phyloP scores from a whole-genome alignment of 1,140 invertebrate species.

The Diploscapter pachys region DNA sequence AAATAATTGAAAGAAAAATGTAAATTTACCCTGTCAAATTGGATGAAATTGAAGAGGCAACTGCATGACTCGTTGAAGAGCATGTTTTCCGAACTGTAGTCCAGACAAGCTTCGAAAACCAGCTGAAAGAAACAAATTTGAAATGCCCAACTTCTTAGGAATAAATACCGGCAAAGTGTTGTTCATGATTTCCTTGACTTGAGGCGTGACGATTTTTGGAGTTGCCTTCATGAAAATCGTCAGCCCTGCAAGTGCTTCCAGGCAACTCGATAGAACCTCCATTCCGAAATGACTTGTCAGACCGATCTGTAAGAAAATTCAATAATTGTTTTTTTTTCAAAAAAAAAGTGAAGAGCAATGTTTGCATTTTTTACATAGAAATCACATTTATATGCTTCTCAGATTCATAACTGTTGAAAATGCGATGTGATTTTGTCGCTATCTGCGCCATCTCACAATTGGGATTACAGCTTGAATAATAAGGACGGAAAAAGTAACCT shows the following conservation, averaged over 20 bases:
- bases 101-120: slow-evolving; percentile 29
- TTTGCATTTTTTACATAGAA: too few species aligned
- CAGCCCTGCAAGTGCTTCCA: slow-evolving; percentile 26
- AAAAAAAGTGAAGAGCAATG: too few species aligned
- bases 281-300: slow-evolving; percentile 23
- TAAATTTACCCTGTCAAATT: slow-evolving; percentile 27
- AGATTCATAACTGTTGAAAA: too few species aligned
- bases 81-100: slow-evolving; percentile 28
- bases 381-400: too few species aligned
- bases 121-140: slow-evolving; percentile 21
- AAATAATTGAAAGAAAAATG: slow-evolving; percentile 4
- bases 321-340: too few species aligned
- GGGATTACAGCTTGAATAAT: neutral
- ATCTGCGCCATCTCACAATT: too few species aligned
- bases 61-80: slow-evolving; percentile 28
- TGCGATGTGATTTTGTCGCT: too few species aligned
- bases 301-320: slow-evolving; percentile 15
- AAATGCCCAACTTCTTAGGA: neutral
- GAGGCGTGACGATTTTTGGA: neutral
- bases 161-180: slow-evolving; percentile 25
- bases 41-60: slow-evolving; percentile 22
- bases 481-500: slow-evolving; percentile 16
- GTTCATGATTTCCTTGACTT: neutral
- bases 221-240: neutral
- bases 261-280: slow-evolving; percentile 22